A percentile compares a stretch with the other conserved stretches of the same genome.
phyloP scores from a whole-genome alignment of 2,797 vertebrate genomes.

The Xyrichtys novacula region DNA sequence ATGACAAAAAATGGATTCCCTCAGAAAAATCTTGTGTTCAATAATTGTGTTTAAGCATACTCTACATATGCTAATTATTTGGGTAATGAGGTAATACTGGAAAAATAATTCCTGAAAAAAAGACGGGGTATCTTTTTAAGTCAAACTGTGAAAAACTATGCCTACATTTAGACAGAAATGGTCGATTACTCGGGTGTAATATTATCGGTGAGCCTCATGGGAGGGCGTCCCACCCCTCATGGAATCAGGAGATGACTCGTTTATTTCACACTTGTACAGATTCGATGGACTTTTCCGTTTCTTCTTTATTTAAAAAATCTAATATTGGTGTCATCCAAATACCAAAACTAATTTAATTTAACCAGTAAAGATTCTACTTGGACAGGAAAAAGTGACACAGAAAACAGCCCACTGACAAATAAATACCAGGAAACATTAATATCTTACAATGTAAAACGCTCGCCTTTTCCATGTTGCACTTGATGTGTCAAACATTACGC shows the following conservation, averaged over 20 bases:
- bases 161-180: conserved; percentile 37
- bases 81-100: conserved; percentile 47
- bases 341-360: conserved; percentile 61
- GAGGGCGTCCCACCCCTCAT: conserved; percentile 47
- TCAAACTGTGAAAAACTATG: conserved; percentile 38
- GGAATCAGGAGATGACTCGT: conserved; percentile 23
- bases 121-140: conserved; percentile 46
- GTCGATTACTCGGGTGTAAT: conserved; percentile 75
- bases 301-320: conserved; percentile 16
- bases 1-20: conserved; percentile 26
- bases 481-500: conserved; percentile 60
- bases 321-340: conserved; percentile 59
- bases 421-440: conserved; percentile 81
- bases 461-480: conserved; percentile 53
- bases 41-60: conserved; percentile 34
- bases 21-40: conserved; percentile 46
- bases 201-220: conserved; percentile 18
- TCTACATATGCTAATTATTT: conserved; percentile 34
- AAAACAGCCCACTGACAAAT: conserved; percentile 81
- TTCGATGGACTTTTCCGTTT: conserved; percentile 55
- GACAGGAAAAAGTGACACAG: conserved; percentile 71
- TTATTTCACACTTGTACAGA: conserved; percentile 61
- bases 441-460: conserved; percentile 68
- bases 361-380: conserved; percentile 66
- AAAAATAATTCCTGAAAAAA: conserved; percentile 59